Percentiles rank a stretch among this genome's conserved stretches.
These are phyloP conservation scores for Solenopsis fugax DNA, from an alignment of 1,140 invertebrate genomes.

Conservation along the genomic window DNA sequence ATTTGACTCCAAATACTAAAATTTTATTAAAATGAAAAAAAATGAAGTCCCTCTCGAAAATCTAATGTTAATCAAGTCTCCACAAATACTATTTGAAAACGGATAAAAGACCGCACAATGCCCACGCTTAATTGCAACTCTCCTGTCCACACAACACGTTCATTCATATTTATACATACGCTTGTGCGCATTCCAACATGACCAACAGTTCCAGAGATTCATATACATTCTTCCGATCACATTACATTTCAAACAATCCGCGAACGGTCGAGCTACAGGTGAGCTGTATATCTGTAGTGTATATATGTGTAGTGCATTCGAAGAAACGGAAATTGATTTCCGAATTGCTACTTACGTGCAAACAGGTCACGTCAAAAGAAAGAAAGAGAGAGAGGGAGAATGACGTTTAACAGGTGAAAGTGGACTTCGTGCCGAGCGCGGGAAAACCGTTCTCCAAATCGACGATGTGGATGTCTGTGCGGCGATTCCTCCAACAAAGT, in stretches of 20 bases:
- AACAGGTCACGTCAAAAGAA: slow-evolving; percentile 11
- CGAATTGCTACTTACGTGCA: slow-evolving; percentile 29
- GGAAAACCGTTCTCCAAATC: slow-evolving; percentile 54
- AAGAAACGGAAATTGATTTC: neutral
- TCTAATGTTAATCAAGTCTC: neutral
- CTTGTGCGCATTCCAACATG: slow-evolving; percentile 14
- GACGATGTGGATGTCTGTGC: neutral
- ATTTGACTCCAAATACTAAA: neutral
- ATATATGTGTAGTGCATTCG: neutral
- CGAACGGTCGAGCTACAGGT: neutral
- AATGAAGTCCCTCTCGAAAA: no score
- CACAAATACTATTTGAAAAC: neutral
- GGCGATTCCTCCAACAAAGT: slow-evolving; percentile 21
- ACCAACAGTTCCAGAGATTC: neutral
- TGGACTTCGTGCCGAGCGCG: slow-evolving; percentile 54
- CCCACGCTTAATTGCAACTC: neutral
- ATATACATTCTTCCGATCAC: neutral
- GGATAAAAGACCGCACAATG: neutral
- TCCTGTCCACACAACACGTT: neutral
- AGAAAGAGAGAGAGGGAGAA: neutral
- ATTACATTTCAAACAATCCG: slow-evolving; percentile 1
- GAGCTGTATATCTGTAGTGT: neutral
- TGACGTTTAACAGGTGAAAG: slow-evolving; percentile 70
- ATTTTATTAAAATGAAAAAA: neutral
- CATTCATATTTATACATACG: slow-evolving; percentile 38